Evolutionary conservation across 92 coral and sea anemone genomes (phyloP), one percentile per base, ranked within the genome.

Genomic region (Porites cylindrica): DNA sequence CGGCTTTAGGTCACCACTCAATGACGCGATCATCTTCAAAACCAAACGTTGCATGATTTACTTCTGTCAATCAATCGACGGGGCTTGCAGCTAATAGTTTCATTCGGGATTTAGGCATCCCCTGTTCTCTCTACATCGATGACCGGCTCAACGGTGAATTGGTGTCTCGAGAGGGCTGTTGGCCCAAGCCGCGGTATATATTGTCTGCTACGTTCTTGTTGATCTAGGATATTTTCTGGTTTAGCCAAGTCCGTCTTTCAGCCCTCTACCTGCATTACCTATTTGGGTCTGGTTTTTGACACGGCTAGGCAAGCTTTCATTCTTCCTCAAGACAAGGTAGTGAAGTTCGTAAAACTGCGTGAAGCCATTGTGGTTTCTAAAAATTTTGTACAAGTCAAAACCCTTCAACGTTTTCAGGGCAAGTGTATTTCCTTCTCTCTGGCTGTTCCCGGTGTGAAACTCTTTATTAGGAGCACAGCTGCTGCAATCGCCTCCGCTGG

Each of bases 331-430:
- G 43, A 20, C 23, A 85, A 85, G 63, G 52, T 65, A 12, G 66
- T 29, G 67, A 71, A 51, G 29, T 87, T 79, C 23, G 79, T 78
- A 3, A 29, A 52, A 38, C 86, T 87, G 2, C 64, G 86, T 3
- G 90, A 87, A 58, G 32, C 14, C 21, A 70, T 87, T 32, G 20
- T 80, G 13, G 24, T 14, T 16, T 23, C 16, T 3, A 43, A 71
- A 10, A 12, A 51, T 38, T 12, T 17, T 17, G 82, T 64, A 9
- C 56, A 19, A 43, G 66, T 82, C 17, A 84, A 59, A 76, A 17
- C 84, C 23, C 66, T 86, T 11, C 85, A 86, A 52, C 75, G 84
- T 13, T 76, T 75, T 21, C 88, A 84, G 60, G 88, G 84, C 65
- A 85, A 62, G 75, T 83, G 87, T 56, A 50, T 83, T 23, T 83